These are phyloP conservation scores for Cryptoleucopteryx plumbea DNA, from an alignment of 2,113 vertebrate genomes.

Conservation along the genomic window DNA sequence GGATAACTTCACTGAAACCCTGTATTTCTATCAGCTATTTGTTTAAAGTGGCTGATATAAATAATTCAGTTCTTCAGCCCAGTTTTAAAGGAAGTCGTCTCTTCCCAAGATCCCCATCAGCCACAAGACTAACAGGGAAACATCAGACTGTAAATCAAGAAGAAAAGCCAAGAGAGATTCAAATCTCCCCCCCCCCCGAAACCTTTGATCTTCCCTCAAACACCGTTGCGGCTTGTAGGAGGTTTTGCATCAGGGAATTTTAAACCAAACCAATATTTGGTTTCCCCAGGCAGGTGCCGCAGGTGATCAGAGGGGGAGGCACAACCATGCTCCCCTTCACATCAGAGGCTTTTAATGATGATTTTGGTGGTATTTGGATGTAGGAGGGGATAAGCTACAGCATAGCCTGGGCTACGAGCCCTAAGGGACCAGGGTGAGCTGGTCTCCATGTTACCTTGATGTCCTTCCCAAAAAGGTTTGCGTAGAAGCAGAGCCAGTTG, in stretches of 20 bases:
- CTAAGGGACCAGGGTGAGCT: not conserved
- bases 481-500: conserved; percentile 96
- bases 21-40: not conserved
- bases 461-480: conserved; percentile 95
- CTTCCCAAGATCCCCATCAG: not conserved
- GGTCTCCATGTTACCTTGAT: conserved; percentile 82
- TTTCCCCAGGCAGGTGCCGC: not conserved
- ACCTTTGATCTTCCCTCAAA: conserved; percentile 7
- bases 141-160: not conserved
- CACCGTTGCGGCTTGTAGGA: accelerated
- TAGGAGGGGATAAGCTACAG: not conserved
- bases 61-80: conserved; percentile 31
- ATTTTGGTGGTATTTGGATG: not conserved
- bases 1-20: not conserved
- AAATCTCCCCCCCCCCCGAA: not conserved
- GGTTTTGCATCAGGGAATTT: not conserved
- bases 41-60: conserved; percentile 21
- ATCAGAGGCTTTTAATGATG: accelerated
- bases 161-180: not conserved
- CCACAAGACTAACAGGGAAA: not conserved
- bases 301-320: not conserved
- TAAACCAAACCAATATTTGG: not conserved
- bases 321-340: accelerated
- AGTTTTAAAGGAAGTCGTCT: not conserved
- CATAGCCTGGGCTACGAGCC: not conserved